Evolutionary conservation across 2,888 invertebrate genomes (phyloP), one percentile per base, ranked within the genome.

Genomic region (Thyatira batis): DNA sequence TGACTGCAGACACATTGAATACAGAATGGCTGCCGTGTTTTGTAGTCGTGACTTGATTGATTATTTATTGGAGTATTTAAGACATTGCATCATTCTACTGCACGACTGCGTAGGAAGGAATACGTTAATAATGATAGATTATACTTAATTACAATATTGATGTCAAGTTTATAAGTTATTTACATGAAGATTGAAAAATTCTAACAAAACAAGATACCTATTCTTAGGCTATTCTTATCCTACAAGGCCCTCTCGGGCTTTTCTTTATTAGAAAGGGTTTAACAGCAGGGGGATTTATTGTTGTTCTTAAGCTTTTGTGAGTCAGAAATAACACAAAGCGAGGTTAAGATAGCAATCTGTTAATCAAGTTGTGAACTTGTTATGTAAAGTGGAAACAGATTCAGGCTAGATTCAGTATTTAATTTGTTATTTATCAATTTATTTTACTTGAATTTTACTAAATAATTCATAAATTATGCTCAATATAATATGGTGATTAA

Each of bases 31-130:
- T 25, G 25, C 23, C 25, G 25, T 39, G 39, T 17, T 17, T 39
- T 39, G 25, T 23, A 25, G 17, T 25, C 25, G 54, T 30, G 56
- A 51, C 51, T 45, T 57, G 53, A 58, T 53, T 50, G 44, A 54
- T 60, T 52, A 50, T 51, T 52, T 54, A 39, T 56, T 56, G 55
- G 54, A 58, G 49, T 54, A 39, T 45, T 53, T 53, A 25, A 30
- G 28, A 48, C 28, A 50, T 60, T 54, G 20, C 54, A 53, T 58
- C 54, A 51, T 52, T 55, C 51, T 43, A 39, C 39, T 39, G 39
- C 39, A 39, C 39, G 39, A 39, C 17, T 39, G 39, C 39, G 39
- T 39, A 39, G 39, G 39, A 8, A 39, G 39, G 39, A 39, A 39
- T 39, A 39, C 39, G 39, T 39, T 39, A 39, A 17, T 39, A 39